phyloP scores from a whole-genome alignment of 2,888 invertebrate genomes.

The Limnephilus marmoratus region DNA sequence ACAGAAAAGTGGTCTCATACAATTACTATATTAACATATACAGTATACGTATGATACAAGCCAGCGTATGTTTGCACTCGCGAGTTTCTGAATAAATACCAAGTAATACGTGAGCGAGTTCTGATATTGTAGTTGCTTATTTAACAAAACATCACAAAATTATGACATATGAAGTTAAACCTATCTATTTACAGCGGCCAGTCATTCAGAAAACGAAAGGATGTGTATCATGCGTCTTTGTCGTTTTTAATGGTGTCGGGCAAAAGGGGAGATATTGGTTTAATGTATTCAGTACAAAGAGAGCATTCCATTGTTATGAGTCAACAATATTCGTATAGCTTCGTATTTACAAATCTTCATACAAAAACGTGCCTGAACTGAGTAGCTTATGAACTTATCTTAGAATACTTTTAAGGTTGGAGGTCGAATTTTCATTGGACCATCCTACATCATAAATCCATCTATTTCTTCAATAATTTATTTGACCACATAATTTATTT shows the following conservation, averaged over 20 bases:
- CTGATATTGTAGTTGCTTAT: neutral
- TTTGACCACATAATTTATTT: neutral
- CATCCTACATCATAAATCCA: neutral
- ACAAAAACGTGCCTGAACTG: neutral
- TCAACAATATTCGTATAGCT: neutral
- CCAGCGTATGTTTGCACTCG: too few relatives aligned
- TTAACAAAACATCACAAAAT: neutral
- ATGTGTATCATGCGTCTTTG: neutral
- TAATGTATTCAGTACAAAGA: neutral
- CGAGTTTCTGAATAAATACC: too few relatives aligned
- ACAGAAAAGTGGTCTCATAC: too few relatives aligned
- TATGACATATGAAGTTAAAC: neutral
- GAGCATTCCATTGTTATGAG: neutral
- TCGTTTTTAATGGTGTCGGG: neutral
- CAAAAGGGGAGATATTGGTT: neutral
- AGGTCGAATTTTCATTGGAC: neutral
- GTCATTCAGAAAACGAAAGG: neutral
- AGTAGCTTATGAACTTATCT: neutral
- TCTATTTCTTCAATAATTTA: neutral
- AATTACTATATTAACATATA: too few relatives aligned
- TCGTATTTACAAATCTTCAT: neutral
- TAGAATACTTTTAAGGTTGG: too few relatives aligned
- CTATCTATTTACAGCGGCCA: neutral
- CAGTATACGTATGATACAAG: too few relatives aligned
- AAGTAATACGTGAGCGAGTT: too few relatives aligned